These are phyloP conservation scores for Colaptes auratus DNA, from an alignment of 2,113 vertebrate species.

Conservation along the genomic window DNA sequence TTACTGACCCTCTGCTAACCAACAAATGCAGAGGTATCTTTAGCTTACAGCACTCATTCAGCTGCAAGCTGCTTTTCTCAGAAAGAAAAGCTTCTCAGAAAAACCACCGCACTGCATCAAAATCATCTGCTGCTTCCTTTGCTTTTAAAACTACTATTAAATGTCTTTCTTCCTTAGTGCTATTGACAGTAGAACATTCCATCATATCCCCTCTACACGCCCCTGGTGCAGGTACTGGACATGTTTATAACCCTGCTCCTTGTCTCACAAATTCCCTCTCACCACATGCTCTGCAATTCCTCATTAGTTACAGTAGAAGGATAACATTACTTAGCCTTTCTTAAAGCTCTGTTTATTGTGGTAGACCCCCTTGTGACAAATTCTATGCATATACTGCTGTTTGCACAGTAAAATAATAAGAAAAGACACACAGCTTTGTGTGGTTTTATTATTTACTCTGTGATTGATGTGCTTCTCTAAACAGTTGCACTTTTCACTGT, in stretches of 20 bases:
- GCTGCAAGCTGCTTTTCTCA: neutral
- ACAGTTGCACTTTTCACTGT: neutral
- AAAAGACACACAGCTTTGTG: neutral
- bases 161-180: neutral
- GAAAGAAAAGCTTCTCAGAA: neutral
- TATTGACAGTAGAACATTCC: neutral
- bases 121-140: neutral
- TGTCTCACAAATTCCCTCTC: neutral
- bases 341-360: neutral
- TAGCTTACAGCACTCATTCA: neutral
- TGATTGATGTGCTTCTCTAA: neutral
- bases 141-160: neutral
- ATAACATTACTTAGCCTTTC: neutral
- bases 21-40: neutral
- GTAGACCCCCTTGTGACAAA: neutral
- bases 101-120: neutral
- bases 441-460: neutral
- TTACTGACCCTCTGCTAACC: fast-evolving
- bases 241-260: neutral
- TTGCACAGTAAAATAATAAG: neutral
- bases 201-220: fast-evolving
- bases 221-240: neutral
- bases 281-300: neutral
- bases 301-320: neutral
- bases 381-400: neutral